These are phyloP conservation scores for Agrochola macilenta DNA, from an alignment of 2,888 invertebrate genomes.

Conservation along the genomic window DNA sequence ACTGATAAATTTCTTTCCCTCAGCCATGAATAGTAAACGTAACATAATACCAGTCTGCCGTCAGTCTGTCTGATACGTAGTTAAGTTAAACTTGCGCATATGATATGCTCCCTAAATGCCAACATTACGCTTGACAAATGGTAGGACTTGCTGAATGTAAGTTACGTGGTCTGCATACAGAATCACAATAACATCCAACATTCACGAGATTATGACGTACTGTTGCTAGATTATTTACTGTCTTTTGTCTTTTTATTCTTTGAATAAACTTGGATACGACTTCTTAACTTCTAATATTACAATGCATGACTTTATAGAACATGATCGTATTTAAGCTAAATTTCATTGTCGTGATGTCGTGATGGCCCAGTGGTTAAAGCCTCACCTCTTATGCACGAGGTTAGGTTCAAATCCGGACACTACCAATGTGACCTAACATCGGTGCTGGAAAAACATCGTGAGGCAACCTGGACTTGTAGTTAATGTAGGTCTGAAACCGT, in stretches of 20 bases:
- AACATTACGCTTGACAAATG: conserved; percentile 67
- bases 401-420: no score
- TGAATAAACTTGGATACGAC: conserved; percentile 21
- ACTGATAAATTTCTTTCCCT: conserved; percentile 11
- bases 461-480: no score
- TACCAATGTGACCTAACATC: no score
- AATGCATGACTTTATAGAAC: neutral
- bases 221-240: conserved; percentile 25
- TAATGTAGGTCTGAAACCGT: no score
- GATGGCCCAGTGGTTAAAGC: neutral
- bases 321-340: neutral
- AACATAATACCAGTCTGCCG: conserved; percentile 3
- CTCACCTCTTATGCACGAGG: no score
- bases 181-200: conserved; percentile 33
- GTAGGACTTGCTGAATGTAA: conserved; percentile 58
- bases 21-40: conserved; percentile 23
- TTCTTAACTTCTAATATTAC: conserved; percentile 3
- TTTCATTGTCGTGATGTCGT: neutral
- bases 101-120: conserved; percentile 59
- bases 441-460: no score
- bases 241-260: conserved; percentile 33
- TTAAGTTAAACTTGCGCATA: conserved; percentile 45
- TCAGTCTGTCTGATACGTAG: conserved; percentile 32
- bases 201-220: conserved; percentile 48
- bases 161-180: conserved; percentile 57